Percentiles rank a stretch among this genome's conserved stretches.
These are phyloP conservation scores for Ctenopoma multispine DNA, from an alignment of 2,797 vertebrate genomes.

Conservation along the genomic window DNA sequence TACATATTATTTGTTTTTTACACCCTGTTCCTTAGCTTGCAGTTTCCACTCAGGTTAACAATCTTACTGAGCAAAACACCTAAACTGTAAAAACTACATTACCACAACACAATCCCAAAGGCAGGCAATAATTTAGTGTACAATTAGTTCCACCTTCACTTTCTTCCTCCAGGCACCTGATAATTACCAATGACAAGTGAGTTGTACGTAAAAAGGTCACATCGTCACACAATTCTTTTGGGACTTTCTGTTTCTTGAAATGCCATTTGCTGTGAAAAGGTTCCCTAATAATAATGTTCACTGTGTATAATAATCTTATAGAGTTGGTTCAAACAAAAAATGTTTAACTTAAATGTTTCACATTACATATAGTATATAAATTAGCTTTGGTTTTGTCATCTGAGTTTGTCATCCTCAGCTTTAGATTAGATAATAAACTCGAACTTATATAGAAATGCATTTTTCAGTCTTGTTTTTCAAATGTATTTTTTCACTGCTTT, in stretches of 20 bases:
- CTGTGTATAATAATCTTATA: slow-evolving; percentile 11
- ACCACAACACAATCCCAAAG: neutral
- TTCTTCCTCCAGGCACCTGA: slow-evolving; percentile 5
- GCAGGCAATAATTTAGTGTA: neutral
- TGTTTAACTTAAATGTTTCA: neutral
- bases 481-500: neutral
- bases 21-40: neutral
- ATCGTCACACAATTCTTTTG: slow-evolving; percentile 44
- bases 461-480: neutral
- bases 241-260: slow-evolving; percentile 42
- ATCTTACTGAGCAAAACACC: neutral
- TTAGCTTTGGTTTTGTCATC: neutral
- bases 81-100: neutral
- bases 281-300: slow-evolving; percentile 1
- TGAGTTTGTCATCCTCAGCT: neutral
- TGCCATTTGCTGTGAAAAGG: slow-evolving; percentile 30
- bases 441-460: too few species aligned
- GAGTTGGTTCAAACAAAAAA: neutral
- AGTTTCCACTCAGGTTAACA: neutral
- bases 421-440: neutral
- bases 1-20: neutral
- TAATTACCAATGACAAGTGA: slow-evolving; percentile 34
- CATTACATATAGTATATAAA: neutral
- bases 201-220: slow-evolving; percentile 62
- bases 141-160: neutral